phyloP scores from a whole-genome alignment of 2,797 vertebrate genomes.

The Numenius phaeopus region DNA sequence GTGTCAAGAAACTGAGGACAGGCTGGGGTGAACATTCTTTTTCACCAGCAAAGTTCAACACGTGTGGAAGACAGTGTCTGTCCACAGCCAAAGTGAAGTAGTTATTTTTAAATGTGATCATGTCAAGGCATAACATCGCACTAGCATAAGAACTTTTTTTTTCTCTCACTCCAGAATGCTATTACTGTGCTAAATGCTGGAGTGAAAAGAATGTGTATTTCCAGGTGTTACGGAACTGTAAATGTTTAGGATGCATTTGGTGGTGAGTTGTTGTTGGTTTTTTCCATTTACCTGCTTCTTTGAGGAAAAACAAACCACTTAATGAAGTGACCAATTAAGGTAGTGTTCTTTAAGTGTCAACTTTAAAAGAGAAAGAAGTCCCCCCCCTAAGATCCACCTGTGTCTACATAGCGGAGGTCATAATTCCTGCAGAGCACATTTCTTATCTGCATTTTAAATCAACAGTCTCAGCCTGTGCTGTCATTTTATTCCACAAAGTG shows the following conservation, averaged over 20 bases:
- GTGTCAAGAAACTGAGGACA: neutral
- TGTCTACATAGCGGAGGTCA: neutral
- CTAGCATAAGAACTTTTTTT: neutral
- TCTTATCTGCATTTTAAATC: slow-evolving; percentile 61
- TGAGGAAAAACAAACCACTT: neutral
- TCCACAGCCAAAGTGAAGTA: neutral
- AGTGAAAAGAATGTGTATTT: neutral
- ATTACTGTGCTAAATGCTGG: neutral
- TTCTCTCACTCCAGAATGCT: neutral
- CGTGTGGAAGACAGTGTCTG: neutral
- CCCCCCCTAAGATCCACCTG: neutral
- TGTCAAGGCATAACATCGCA: neutral
- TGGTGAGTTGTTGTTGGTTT: neutral
- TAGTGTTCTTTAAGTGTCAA: neutral
- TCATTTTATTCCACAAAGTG: slow-evolving; percentile 22
- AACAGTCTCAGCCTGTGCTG: slow-evolving; percentile 4
- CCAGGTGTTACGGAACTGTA: neutral
- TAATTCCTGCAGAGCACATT: neutral
- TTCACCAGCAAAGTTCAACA: neutral
- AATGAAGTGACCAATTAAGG: neutral
- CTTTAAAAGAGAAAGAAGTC: neutral
- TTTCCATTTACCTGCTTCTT: neutral
- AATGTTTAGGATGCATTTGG: neutral
- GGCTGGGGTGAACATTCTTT: neutral
- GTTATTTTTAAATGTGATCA: rapidly evolving